Conservation (phyloP, 2,113 vertebrate genomes). For the Dromas ardeola region DNA sequence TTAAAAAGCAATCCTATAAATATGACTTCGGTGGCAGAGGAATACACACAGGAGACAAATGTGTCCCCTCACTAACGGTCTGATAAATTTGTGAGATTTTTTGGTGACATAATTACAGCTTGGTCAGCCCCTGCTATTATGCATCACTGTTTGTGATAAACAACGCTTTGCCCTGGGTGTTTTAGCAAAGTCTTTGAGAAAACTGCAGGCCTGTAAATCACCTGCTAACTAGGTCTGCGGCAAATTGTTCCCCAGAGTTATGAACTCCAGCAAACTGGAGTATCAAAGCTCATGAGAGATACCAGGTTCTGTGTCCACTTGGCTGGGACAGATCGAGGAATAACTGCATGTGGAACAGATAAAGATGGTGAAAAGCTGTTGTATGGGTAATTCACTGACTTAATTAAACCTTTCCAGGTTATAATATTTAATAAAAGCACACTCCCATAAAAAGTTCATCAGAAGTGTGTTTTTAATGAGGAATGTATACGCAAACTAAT, state of each 20-base stretch:
- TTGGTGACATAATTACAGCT: slow-evolving; percentile 46
- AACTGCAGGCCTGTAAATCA: slow-evolving; percentile 47
- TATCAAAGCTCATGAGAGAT: neutral
- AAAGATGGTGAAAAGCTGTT: neutral
- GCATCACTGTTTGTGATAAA: slow-evolving; percentile 35
- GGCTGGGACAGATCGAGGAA: neutral
- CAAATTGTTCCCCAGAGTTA: neutral
- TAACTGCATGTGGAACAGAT: neutral
- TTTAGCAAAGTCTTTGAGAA: slow-evolving; percentile 40
- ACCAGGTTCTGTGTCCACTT: neutral
- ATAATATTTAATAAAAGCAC: neutral
- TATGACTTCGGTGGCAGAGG: slow-evolving; percentile 45
- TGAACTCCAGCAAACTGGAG: neutral
- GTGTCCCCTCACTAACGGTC: neutral
- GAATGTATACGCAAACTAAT: neutral
- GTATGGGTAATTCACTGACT: neutral
- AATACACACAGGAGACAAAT: slow-evolving; percentile 42
- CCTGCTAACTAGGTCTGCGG: neutral
- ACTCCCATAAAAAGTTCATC: neutral
- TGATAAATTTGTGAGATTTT: slow-evolving; percentile 49
- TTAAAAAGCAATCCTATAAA: slow-evolving; percentile 57
- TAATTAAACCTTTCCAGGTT: neutral
- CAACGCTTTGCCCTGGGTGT: neutral
- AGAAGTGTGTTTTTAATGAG: neutral
- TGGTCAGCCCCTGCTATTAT: slow-evolving; percentile 33